A percentile compares a stretch with the other conserved stretches of the same genome.
phyloP scores from a whole-genome alignment of 2,797 vertebrate species.

The Spondyliosoma cantharus region DNA sequence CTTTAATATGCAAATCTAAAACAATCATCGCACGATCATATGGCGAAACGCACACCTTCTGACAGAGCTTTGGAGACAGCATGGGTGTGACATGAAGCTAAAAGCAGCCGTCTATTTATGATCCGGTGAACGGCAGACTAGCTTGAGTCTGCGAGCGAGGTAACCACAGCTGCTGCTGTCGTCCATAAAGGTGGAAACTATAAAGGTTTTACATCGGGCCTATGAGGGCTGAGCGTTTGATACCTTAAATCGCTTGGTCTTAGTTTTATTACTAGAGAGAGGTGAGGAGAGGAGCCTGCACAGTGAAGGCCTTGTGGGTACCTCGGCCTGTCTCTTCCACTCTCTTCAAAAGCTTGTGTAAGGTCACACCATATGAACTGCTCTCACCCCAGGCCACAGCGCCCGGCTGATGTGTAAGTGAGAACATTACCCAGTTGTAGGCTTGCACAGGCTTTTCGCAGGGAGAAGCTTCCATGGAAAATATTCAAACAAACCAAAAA shows the following conservation, averaged over 20 bases:
- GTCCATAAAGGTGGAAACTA: conserved; percentile 19
- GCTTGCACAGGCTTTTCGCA: not conserved
- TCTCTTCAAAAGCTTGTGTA: conserved; percentile 64
- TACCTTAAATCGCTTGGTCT: conserved; percentile 29
- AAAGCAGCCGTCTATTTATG: not conserved
- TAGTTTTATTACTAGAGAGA: conserved; percentile 34
- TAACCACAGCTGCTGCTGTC: conserved; percentile 27
- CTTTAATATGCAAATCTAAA: not conserved
- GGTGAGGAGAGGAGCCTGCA: conserved; percentile 11
- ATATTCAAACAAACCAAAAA: conserved; percentile 30
- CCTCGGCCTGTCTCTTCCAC: conserved; percentile 58
- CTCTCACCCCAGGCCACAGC: conserved; percentile 49
- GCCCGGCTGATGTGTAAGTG: conserved; percentile 66
- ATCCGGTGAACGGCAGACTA: conserved; percentile 7
- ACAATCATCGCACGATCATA: not conserved
- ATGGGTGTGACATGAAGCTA: not conserved
- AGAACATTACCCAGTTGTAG: conserved; percentile 61
- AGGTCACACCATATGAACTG: conserved; percentile 49
- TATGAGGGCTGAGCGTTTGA: conserved; percentile 8
- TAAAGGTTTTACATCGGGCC: conserved; percentile 21
- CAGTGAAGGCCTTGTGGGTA: conserved; percentile 32
- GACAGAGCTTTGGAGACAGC: not conserved
- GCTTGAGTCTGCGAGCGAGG: conserved; percentile 26
- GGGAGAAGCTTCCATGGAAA: conserved; percentile 18
- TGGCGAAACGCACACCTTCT: not conserved